Conservation (phyloP, 2,888 invertebrate genomes). For the Laspeyria flexula region DNA sequence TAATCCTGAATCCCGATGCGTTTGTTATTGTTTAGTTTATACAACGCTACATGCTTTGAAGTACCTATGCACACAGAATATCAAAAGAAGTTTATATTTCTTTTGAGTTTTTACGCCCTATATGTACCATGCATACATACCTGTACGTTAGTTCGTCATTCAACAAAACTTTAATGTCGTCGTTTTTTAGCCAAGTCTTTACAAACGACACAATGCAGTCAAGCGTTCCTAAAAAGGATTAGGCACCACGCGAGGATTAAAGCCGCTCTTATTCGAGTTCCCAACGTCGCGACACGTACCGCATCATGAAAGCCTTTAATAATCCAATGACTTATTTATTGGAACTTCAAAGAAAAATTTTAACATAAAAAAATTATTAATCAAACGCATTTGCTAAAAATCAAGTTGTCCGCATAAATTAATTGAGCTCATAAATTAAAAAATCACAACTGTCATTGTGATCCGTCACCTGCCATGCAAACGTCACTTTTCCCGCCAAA, state of each 20-base stretch:
- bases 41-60: slow-evolving; percentile 50
- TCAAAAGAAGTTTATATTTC: slow-evolving; percentile 52
- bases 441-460: slow-evolving; percentile 39
- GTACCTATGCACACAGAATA: slow-evolving; percentile 60
- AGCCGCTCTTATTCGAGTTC: slow-evolving; percentile 66
- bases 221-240: slow-evolving; percentile 60
- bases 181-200: slow-evolving; percentile 51
- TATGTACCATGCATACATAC: slow-evolving; percentile 22
- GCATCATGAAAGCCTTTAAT: slow-evolving; percentile 37
- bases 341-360: slow-evolving; percentile 19
- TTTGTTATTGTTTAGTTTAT: slow-evolving; percentile 67
- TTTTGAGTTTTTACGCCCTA: slow-evolving; percentile 39
- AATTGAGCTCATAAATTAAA: slow-evolving; percentile 33
- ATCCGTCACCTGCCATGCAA: slow-evolving; percentile 63
- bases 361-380: not conserved
- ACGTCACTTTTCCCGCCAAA: slow-evolving; percentile 74
- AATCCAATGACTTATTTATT: slow-evolving; percentile 25
- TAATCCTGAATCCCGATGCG: slow-evolving; percentile 64
- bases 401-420: slow-evolving; percentile 16
- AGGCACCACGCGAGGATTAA: slow-evolving; percentile 62
- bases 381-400: slow-evolving; percentile 15
- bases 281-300: slow-evolving; percentile 71
- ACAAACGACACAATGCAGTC: slow-evolving; percentile 51
- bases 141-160: slow-evolving; percentile 41
- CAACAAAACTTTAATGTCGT: slow-evolving; percentile 51